These are phyloP conservation scores for Drosophila ambigua DNA, from an alignment of 1,140 invertebrate genomes.

Conservation along the genomic window DNA sequence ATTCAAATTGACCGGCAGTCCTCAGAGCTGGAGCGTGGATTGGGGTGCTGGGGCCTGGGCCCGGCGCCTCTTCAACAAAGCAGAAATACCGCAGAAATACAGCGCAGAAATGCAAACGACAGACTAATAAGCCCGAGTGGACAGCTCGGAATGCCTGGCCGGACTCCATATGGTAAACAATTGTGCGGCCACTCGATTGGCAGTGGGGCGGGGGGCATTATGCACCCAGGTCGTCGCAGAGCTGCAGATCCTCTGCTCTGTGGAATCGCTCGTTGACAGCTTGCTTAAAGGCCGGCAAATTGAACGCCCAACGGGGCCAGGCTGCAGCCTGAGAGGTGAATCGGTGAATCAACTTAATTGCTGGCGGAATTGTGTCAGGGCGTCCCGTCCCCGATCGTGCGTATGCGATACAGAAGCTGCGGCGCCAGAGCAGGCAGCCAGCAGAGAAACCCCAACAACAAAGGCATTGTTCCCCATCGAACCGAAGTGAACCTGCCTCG, in stretches of 20 bases:
- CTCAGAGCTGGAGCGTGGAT: neutral
- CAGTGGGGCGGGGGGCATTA: slow-evolving; percentile 45
- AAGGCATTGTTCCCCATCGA: slow-evolving; percentile 55
- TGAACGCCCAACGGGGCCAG: slow-evolving; percentile 14
- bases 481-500: neutral
- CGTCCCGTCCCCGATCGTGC: slow-evolving; percentile 56
- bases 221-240: slow-evolving; percentile 46
- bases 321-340: slow-evolving; percentile 33
- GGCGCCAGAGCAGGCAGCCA: slow-evolving; percentile 1
- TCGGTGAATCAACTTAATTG: slow-evolving; percentile 75
- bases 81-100: slow-evolving; percentile 71
- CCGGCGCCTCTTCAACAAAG: slow-evolving; percentile 40
- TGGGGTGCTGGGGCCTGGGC: slow-evolving; percentile 12
- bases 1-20: slow-evolving; percentile 62
- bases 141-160: slow-evolving; percentile 71
- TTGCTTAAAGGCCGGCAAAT: slow-evolving; percentile 69
- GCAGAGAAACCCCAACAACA: neutral
- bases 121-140: slow-evolving; percentile 76
- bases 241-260: slow-evolving; percentile 6
- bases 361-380: slow-evolving; percentile 76
- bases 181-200: slow-evolving; percentile 42
- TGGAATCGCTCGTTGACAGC: slow-evolving; percentile 58
- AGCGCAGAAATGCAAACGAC: slow-evolving; percentile 77
- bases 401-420: slow-evolving; percentile 52
- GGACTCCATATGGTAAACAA: slow-evolving; percentile 79